phyloP scores from a whole-genome alignment of 2,888 invertebrate genomes.

The Muscina levida region DNA sequence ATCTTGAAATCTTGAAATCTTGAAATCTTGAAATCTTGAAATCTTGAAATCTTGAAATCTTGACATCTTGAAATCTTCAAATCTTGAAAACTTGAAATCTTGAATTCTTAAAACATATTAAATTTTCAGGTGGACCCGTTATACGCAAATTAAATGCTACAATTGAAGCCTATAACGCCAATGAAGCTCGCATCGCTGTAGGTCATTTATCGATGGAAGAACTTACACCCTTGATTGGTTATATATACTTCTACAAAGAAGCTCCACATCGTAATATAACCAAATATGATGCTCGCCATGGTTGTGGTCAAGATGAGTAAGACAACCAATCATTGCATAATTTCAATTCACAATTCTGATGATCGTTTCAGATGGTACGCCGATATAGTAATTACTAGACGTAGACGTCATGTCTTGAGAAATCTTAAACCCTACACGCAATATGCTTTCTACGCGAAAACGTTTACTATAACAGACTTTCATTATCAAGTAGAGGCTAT shows the following conservation, averaged over 20 bases:
- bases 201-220: slow-evolving; percentile 86
- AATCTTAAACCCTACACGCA: slow-evolving; percentile 92
- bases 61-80: too few relatives aligned
- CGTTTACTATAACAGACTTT: slow-evolving; percentile 90
- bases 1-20: too few relatives aligned
- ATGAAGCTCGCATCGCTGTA: slow-evolving; percentile 82
- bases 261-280: slow-evolving; percentile 88
- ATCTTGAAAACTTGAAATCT: too few relatives aligned
- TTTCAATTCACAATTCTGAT: background rate
- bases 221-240: slow-evolving; percentile 90
- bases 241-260: slow-evolving; percentile 91
- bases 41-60: too few relatives aligned
- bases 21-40: too few relatives aligned
- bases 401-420: slow-evolving; percentile 82
- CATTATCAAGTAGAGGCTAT: slow-evolving; percentile 86
- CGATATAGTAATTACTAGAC: slow-evolving; percentile 77
- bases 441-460: slow-evolving; percentile 96
- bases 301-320: slow-evolving; percentile 90
- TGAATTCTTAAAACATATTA: too few relatives aligned
- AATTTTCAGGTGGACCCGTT: slow-evolving; percentile 64
- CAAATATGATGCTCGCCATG: slow-evolving; percentile 93
- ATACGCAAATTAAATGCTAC: slow-evolving; percentile 72
- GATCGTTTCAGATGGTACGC: slow-evolving; percentile 85
- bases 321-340: slow-evolving; percentile 39
- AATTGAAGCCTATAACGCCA: slow-evolving; percentile 76